Base-by-base conservation (phyloP, 2,797 vertebrate species). In the Poeciliopsis paucimaculata region DNA sequence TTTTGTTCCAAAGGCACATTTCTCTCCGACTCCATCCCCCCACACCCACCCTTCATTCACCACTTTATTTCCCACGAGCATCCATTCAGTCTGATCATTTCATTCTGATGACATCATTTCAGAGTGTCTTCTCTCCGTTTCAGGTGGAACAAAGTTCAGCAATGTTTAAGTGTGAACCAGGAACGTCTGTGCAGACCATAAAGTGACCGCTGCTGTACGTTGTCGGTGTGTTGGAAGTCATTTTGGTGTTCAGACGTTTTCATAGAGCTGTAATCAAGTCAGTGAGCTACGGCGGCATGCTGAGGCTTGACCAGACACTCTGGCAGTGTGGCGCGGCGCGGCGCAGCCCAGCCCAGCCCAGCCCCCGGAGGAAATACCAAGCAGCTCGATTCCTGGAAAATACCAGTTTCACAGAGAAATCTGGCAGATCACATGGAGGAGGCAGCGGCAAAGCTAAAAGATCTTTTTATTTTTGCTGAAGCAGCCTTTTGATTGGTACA, bases 331-430 rank as follows among this genome's bases (percentile, higher is more conserved):
- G 20, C 2, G 20, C 47, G 16, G 47, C 1, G 47, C 49, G 2
- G 49, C 1, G 47, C 49, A 1, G 49, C 6, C 66, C 31, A 2
- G 31, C 31, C 31, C 31, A 2, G 49, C 49, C 18, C 68, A 4
- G 64, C 6, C 66, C 79, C 75, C 28, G 26, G 26, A 82, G 86
- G 72, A 86, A 89, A 87, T 85, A 79, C 85, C 81, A 86, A 16
- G 49, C 70, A 8, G 72, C 31, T 74, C 41, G 18, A 72, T 23
- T 77, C 64, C 66, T 72, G 76, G 78, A 83, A 87, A 84, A 51
- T 45, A 39, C 26, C 36, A 8, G 2, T 1, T 68, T 45, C 45
- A 39, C 41, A 64, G 41, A 34, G n/a, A 72, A 64, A 45, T 8
- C 45, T 72, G 70, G 20, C 3, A 15, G 20, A 36, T 18, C 12